phyloP scores from a whole-genome alignment of 1,140 invertebrate genomes.

The Leptopilina boulardi region DNA sequence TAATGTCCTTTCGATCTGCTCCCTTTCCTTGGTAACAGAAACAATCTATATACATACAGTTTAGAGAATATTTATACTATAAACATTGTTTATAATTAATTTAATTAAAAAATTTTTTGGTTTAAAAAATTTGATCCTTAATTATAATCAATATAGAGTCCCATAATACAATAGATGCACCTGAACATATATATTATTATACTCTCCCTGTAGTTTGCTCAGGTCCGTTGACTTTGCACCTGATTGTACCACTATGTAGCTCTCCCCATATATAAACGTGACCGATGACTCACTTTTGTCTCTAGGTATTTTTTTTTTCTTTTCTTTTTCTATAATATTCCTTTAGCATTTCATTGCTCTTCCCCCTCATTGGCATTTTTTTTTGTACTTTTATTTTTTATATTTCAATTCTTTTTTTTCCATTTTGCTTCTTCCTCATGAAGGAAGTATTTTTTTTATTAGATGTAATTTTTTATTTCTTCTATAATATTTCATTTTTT shows the following conservation, averaged over 20 bases:
- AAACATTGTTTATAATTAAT: too few species aligned
- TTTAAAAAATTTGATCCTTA: not conserved
- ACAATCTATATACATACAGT: not conserved
- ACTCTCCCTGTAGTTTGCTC: not conserved
- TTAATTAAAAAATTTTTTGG: too few species aligned
- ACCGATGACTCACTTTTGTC: slow-evolving; percentile 55
- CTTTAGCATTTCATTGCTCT: too few species aligned
- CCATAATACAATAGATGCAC: not conserved
- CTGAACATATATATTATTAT: not conserved
- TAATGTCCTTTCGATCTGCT: slow-evolving; percentile 16
- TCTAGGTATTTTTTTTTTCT: slow-evolving; percentile 37
- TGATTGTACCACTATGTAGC: slow-evolving; percentile 48
- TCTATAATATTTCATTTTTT: too few species aligned
- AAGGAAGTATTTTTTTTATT: too few species aligned
- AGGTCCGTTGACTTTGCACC: slow-evolving; percentile 65
- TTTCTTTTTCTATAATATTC: slow-evolving; percentile 33
- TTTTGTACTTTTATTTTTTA: not conserved
- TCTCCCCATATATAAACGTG: slow-evolving; percentile 48
- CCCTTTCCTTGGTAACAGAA: slow-evolving; percentile 16
- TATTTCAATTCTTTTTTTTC: not conserved
- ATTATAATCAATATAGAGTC: not conserved
- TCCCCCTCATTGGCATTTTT: not conserved
- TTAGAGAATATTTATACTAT: not conserved
- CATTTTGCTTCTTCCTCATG: not conserved
- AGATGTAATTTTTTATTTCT: too few species aligned